A percentile compares a stretch with the other conserved stretches of the same genome.
Conservation (phyloP, 2,113 vertebrate species). For the Pica pica region DNA sequence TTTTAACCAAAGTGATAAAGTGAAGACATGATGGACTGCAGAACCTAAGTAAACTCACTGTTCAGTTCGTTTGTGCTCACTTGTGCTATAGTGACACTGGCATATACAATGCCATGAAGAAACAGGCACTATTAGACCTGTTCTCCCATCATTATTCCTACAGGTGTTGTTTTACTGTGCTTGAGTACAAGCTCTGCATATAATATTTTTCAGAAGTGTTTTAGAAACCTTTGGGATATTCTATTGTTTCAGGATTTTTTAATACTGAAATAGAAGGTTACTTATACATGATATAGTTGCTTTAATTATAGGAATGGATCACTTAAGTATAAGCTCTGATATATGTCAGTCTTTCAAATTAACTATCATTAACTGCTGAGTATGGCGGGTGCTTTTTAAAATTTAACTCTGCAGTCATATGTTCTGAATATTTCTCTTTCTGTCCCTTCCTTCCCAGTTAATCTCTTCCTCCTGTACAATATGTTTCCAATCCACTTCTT, state of each 20-base stretch:
- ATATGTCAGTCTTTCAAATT: not conserved
- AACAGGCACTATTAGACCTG: not conserved
- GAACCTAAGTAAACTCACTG: not conserved
- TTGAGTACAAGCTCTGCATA: not conserved
- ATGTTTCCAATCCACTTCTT: not conserved
- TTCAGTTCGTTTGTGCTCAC: not conserved
- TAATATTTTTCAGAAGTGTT: not conserved
- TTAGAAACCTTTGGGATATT: not conserved
- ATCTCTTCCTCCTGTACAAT: not conserved
- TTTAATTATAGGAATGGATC: not conserved
- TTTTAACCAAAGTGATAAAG: not conserved
- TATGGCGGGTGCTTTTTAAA: not conserved
- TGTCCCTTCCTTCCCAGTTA: not conserved
- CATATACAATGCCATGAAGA: not conserved
- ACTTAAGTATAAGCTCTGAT: not conserved
- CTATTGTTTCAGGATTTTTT: not conserved
- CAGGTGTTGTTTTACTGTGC: not conserved
- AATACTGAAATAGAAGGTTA: not conserved
- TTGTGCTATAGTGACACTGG: not conserved
- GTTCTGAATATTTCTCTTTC: not conserved
- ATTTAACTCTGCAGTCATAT: not conserved
- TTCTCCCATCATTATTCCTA: not conserved
- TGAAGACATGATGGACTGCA: not conserved
- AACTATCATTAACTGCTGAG: not conserved
- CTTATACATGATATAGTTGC: rapidly evolving